phyloP scores from a whole-genome alignment of 2,113 vertebrate species.

The Carollia perspicillata region DNA sequence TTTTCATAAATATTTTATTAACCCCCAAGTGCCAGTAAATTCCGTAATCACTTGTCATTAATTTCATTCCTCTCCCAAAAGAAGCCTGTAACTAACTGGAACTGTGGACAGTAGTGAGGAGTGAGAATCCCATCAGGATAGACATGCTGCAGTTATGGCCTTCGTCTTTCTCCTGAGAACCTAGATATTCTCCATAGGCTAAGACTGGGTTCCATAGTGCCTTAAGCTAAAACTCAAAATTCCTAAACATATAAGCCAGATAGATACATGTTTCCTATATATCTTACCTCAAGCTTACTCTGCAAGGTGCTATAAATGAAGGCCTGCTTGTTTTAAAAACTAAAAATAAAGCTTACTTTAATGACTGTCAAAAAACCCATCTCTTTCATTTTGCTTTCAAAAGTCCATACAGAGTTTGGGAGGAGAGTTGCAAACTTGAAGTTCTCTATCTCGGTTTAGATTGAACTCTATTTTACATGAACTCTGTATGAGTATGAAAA shows the following conservation, averaged over 20 bases:
- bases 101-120: background rate
- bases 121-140: background rate
- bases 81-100: background rate
- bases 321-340: background rate
- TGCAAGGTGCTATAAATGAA: background rate
- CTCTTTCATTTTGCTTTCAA: background rate
- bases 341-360: background rate
- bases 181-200: background rate
- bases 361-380: background rate
- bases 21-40: background rate
- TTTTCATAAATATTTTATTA: background rate
- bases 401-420: background rate
- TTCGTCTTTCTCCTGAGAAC: background rate
- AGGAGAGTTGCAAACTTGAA: background rate
- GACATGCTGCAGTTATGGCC: background rate
- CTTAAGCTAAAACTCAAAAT: background rate
- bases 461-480: background rate
- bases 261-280: too few relatives aligned
- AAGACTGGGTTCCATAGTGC: background rate
- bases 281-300: background rate
- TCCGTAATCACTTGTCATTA: background rate
- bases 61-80: background rate
- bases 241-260: background rate
- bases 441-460: background rate
- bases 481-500: background rate